Base-by-base conservation (phyloP, 2,797 vertebrate species). In the Macroramphosus scolopax region DNA sequence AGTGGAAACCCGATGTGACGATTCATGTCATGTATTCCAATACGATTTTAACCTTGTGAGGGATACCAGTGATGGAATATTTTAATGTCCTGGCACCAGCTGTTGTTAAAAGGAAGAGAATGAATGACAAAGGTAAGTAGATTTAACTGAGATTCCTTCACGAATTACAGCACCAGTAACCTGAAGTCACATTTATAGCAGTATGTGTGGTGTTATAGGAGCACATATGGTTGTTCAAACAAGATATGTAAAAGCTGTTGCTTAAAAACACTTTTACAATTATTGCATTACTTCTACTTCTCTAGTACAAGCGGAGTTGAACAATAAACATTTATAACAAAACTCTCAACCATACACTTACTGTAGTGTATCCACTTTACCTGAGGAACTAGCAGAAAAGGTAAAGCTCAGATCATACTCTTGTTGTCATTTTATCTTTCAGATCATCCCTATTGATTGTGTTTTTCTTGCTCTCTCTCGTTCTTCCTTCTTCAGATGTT, bases 401-500 rank as follows among this genome's bases (percentile, higher is more conserved):
- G n/a, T n/a, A 28, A 39, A 22, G 26, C 6, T 43, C n/a, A 11
- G 5, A 18, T 9, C 10, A 4, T 10, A 0, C 15, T 25, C 9
- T 24, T 49, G n/a, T 25, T 10, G 0, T n/a, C n/a, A n/a, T n/a
- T n/a, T n/a, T n/a, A n/a, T n/a, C n/a, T n/a, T n/a, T n/a, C n/a
- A n/a, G n/a, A n/a, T n/a, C 1, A n/a, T 22, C 4, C 2, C 16
- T 4, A 6, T 2, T 22, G 33, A 10, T 46, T 55, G 2, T 24
- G 6, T 40, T 32, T 32, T 1, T 62, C 26, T 32, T 24, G 1
- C 15, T 34, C 9, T 62, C 16, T 39, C n/a, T n/a, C n/a, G 25
- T 44, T 26, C 22, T 49, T 60, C 4, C 43, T 26, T 39, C 16
- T 53, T 17, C 34, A 92, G 90, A 91, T 68, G 85, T 90, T 43